Evolutionary conservation across 2,888 invertebrate species (phyloP).

Genomic region (Drosophila quinaria): DNA sequence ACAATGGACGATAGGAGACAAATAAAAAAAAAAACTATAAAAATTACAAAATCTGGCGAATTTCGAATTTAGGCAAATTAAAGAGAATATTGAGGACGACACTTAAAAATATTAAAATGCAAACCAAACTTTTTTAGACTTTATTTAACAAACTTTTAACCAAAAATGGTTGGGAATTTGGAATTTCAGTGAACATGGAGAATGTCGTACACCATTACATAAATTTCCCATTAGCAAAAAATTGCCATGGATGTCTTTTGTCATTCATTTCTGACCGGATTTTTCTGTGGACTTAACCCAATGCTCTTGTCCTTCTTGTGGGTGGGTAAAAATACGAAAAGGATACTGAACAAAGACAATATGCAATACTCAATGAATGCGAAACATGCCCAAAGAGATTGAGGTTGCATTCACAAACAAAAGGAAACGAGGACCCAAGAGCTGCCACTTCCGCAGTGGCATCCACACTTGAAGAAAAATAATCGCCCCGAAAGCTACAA

Average conservation of each 20-base stretch:
- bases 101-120: neutral
- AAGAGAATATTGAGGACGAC: neutral
- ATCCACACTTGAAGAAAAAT: slow-evolving; percentile 18
- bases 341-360: slow-evolving; percentile 7
- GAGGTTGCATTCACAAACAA: slow-evolving; percentile 42
- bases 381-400: slow-evolving; percentile 19
- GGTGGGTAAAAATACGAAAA: neutral
- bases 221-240: neutral
- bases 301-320: neutral
- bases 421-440: slow-evolving; percentile 19
- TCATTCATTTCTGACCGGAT: slow-evolving; percentile 9
- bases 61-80: neutral
- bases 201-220: neutral
- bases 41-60: no score
- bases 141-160: neutral
- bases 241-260: neutral
- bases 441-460: slow-evolving; percentile 29
- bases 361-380: slow-evolving; percentile 15
- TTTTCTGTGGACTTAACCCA: slow-evolving; percentile 1
- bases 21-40: neutral
- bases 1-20: neutral
- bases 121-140: neutral
- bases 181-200: neutral
- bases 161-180: neutral
- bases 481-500: slow-evolving; percentile 22